A percentile compares a stretch with the other conserved stretches of the same genome.
phyloP scores from a whole-genome alignment of 2,113 vertebrate species.

The Hippocampus guttulatus region DNA sequence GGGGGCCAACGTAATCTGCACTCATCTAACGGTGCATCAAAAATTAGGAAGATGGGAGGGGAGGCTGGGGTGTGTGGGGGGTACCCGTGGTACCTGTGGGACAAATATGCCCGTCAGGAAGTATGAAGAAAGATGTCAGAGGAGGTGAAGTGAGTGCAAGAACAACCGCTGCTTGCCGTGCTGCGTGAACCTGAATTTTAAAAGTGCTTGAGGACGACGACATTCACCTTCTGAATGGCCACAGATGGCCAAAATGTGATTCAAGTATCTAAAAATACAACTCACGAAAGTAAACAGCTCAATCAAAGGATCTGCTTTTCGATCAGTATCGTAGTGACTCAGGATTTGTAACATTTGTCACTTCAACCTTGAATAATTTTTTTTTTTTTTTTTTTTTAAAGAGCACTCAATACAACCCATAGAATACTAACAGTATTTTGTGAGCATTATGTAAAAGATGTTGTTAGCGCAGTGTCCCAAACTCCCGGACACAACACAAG shows the following conservation, averaged over 20 bases:
- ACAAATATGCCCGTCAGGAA: slow-evolving; percentile 64
- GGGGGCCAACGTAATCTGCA: slow-evolving; percentile 57
- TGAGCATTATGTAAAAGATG: too few relatives aligned
- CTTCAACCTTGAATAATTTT: too few relatives aligned
- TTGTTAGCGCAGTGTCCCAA: too few relatives aligned
- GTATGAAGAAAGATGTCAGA: slow-evolving; percentile 51
- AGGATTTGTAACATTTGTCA: too few relatives aligned
- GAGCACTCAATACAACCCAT: too few relatives aligned
- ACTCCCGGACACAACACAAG: too few relatives aligned
- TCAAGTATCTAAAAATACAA: background rate
- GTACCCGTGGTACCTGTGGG: slow-evolving; percentile 46
- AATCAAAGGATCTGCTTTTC: background rate
- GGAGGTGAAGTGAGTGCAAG: slow-evolving; percentile 20
- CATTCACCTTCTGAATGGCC: background rate
- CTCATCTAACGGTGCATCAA: slow-evolving; percentile 60
- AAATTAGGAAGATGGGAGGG: slow-evolving; percentile 51
- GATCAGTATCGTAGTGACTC: too few relatives aligned
- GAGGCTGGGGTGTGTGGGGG: slow-evolving; percentile 2
- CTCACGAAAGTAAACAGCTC: background rate
- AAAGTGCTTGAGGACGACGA: slow-evolving; percentile 1
- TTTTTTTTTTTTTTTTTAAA: too few relatives aligned
- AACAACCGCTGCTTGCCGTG: slow-evolving; percentile 30
- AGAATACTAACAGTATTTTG: too few relatives aligned
- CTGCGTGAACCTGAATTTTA: slow-evolving; percentile 5
- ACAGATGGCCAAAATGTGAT: background rate